Conservation (phyloP, 2,113 vertebrate genomes). For the Actenoides lindsayi region DNA sequence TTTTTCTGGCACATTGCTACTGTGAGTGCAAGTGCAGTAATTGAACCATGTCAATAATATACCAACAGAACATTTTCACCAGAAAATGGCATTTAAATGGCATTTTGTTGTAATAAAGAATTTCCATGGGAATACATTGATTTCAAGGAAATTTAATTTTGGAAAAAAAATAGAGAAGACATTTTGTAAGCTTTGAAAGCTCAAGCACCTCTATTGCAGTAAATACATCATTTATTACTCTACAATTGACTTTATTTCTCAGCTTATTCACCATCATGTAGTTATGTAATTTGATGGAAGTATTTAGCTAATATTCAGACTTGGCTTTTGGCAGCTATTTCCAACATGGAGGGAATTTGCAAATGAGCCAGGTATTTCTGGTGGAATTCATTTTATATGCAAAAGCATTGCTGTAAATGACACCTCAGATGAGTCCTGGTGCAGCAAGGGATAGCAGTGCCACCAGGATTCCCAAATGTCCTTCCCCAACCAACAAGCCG, state of each 20-base stretch:
- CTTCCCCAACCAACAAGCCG: fast-evolving
- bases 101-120: constrained; percentile 15
- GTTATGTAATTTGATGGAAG: constrained; percentile 19
- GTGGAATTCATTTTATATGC: neutral
- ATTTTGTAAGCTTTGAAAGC: constrained; percentile 27
- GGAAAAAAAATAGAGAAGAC: neutral
- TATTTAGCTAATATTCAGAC: neutral
- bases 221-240: neutral
- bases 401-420: neutral
- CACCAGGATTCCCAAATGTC: neutral
- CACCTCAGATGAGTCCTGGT: neutral
- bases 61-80: constrained; percentile 6
- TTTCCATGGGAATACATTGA: constrained; percentile 50
- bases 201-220: constrained; percentile 1
- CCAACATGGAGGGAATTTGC: neutral
- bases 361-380: neutral
- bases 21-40: neutral
- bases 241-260: constrained; percentile 41
- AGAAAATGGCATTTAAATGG: constrained; percentile 49
- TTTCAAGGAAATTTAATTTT: constrained; percentile 60
- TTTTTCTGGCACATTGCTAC: neutral
- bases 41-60: neutral
- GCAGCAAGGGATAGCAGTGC: neutral
- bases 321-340: neutral
- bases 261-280: constrained; percentile 11